Conservation (phyloP, 2,888 invertebrate genomes). For the Papilio demoleus region DNA sequence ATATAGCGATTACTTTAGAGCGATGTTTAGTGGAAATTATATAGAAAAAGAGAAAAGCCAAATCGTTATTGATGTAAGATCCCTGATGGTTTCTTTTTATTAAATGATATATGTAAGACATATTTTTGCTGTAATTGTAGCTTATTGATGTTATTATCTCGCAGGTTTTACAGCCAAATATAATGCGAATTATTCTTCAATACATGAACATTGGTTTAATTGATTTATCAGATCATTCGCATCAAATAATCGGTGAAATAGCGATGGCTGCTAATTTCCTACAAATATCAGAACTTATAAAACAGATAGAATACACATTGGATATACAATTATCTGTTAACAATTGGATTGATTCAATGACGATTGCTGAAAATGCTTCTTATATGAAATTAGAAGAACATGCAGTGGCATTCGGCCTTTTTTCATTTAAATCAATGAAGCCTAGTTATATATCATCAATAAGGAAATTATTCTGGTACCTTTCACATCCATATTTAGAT, state of each 20-base stretch:
- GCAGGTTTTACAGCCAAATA: slow-evolving; percentile 69
- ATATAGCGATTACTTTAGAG: slow-evolving; percentile 76
- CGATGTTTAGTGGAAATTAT: slow-evolving; percentile 78
- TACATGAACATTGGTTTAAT: slow-evolving; percentile 70
- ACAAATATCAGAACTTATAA: slow-evolving; percentile 70
- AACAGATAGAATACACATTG: slow-evolving; percentile 68
- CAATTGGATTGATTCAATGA: slow-evolving; percentile 68
- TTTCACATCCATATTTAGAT: slow-evolving; percentile 71
- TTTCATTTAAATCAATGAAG: slow-evolving; percentile 66
- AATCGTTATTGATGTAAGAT: slow-evolving; percentile 68
- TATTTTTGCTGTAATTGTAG: slow-evolving; percentile 10
- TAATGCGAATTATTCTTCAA: slow-evolving; percentile 65
- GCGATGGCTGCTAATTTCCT: slow-evolving; percentile 69
- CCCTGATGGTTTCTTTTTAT: neutral
- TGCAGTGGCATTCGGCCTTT: slow-evolving; percentile 62
- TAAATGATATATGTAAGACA: neutral
- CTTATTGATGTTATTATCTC: slow-evolving; percentile 36
- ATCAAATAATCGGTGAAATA: slow-evolving; percentile 59
- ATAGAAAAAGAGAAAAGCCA: slow-evolving; percentile 65
- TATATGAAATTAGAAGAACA: slow-evolving; percentile 59
- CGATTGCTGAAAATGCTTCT: slow-evolving; percentile 64
- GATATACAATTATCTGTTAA: slow-evolving; percentile 56
- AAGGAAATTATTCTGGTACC: slow-evolving; percentile 68
- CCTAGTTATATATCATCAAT: slow-evolving; percentile 61
- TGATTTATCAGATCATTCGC: slow-evolving; percentile 62